Evolutionary conservation across 2,888 invertebrate genomes (phyloP), one percentile per base, ranked within the genome.

Genomic region (Dugesia japonica): DNA sequence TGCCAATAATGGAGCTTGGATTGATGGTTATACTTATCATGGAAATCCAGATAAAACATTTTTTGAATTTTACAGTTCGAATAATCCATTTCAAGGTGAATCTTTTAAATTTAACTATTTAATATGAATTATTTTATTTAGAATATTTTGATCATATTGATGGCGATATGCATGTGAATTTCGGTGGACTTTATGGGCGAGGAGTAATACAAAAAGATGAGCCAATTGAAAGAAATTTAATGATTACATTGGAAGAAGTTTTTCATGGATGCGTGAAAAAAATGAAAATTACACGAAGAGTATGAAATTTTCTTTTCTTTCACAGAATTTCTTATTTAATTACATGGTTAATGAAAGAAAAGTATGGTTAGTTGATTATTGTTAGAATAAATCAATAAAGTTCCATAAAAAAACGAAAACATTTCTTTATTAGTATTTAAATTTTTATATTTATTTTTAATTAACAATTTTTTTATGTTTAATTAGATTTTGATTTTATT

Each of bases 41-140:
- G 91, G 90, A 0, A 89, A 92, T 81, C 80, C 83, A 31, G 81
- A 83, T n/a, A 83, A 82, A 79, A 82, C 83, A 31, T 84, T 82
- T 81, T 85, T 88, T 79, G 89, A 90, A 33, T 92, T 92, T 84
- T 92, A 92, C 83, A 91, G 91, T 27, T 90, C 90, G 0, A 86
- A 87, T 72, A 92, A 90, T 81, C 92, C 92, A 0, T 92, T 90
- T 84, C 83, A 42, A 76, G 77, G 77, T 77, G 26, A 17, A 72
- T 76, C 77, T 9, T 9, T 76, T 20, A 7, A 73, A 23, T 42
- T 1, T 9, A 4, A 15, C 1, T 23, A n/a, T 7, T 56, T 4
- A 56, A 4, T 56, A 56, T 20, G 1, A 20, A 23, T 20, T 4
- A 56, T 56, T 15, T 76, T 72, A 33, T 76, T 72, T 73, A 85